Evolutionary conservation across 2,113 vertebrate genomes (phyloP), one percentile per base, ranked within the genome.

Genomic region (Solea senegalensis): DNA sequence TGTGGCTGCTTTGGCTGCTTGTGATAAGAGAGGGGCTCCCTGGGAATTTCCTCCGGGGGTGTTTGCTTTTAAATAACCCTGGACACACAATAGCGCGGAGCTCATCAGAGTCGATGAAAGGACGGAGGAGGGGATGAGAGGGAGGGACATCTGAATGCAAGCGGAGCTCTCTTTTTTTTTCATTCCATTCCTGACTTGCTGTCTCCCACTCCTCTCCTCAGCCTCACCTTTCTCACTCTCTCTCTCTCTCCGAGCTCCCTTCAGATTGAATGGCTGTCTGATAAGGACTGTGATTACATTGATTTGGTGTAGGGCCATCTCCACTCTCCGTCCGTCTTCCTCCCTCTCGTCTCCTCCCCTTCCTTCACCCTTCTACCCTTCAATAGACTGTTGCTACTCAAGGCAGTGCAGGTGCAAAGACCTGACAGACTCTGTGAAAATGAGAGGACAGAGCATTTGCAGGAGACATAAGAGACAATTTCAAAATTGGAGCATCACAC

Each of bases 271-370:
- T 82, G 78, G 69, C 74, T 80, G 87, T 81, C 86, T 80, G 92
- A 93, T 93, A 90, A 93, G 86, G 65, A 61, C 70, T 86, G 89
- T 86, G 91, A 93, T 93, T 92, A 88, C 85, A 93, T 92, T 92
- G 93, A 94, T 93, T 92, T 87, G 72, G 71, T 84, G 87, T 61
- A 70, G 79, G 81, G 85, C 86, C 82, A 80, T 87, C 82, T 86
- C 78, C 61, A 28, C 83, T 60, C 62, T 81, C 78, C 76, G 76
- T 56, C 81, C 76, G 9, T 82, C 74, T 68, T 43, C 64, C 69
- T 52, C 39, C 54, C 15, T 9, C 15, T 9, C 63, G 53, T 41
- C 49, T 56, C 59, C 12, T 13, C 45, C 48, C 26, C 56, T 64
- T 50, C 56, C 46, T 66, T 67, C 59, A 59, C 51, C 55, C 62